Evolutionary conservation across 2,888 invertebrate genomes (phyloP).

Genomic region (Odontocolon sp.): DNA sequence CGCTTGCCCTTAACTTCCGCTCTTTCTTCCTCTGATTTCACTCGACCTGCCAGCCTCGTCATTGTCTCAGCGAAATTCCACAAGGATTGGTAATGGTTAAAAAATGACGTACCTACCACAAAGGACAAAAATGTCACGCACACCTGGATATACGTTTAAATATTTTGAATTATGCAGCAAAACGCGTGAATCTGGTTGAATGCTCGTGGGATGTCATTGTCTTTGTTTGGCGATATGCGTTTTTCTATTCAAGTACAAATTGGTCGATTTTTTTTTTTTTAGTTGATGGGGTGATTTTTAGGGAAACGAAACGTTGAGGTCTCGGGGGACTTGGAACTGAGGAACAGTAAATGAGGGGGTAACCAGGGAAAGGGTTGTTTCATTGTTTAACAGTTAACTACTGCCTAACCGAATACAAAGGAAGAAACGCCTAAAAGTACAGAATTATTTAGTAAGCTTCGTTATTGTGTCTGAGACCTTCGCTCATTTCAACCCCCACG

Average conservation of each 20-base stretch:
- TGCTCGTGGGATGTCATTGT: neutral
- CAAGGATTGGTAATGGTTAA: too few species aligned
- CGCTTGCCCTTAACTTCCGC: neutral
- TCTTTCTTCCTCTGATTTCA: neutral
- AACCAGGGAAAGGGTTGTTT: conserved; percentile 48
- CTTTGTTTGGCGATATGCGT: neutral
- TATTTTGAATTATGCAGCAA: neutral
- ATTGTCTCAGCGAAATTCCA: neutral
- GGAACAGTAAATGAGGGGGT: conserved; percentile 41
- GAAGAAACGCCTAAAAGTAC: conserved; percentile 53
- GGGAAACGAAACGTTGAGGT: neutral
- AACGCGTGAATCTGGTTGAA: too few species aligned
- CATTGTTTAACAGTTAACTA: conserved; percentile 67
- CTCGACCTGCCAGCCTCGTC: neutral
- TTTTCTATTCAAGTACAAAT: too few species aligned
- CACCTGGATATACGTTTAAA: neutral
- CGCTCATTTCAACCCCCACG: conserved; percentile 4
- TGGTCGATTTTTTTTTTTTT: too few species aligned
- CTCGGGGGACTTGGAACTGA: neutral
- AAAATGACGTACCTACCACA: neutral
- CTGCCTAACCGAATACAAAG: conserved; percentile 64
- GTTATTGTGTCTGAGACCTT: conserved; percentile 60
- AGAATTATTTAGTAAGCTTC: conserved; percentile 71
- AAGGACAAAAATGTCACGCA: neutral
- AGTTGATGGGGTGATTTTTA: too few species aligned